Percentiles rank a stretch among this genome's conserved stretches.
Evolutionary conservation across 2,888 invertebrate genomes (phyloP).

Genomic region (Erynnis tages): DNA sequence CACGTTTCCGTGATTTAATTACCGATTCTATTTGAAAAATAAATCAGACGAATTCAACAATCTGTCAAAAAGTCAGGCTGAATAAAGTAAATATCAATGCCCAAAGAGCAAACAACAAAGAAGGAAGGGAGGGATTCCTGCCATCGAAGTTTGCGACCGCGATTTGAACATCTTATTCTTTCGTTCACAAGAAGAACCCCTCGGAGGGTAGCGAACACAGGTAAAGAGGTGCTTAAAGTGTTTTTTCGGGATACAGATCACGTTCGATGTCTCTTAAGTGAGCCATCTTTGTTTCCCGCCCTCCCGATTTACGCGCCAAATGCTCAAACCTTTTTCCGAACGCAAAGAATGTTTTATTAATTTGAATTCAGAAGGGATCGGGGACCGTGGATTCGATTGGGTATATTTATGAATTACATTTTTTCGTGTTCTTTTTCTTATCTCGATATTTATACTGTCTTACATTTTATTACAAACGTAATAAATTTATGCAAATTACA

Average conservation of each 20-base stretch:
- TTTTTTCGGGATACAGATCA: constrained; percentile 79
- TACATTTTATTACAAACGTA: no score
- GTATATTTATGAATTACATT: not conserved
- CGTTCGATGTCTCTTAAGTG: constrained; percentile 75
- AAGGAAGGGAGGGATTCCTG: constrained; percentile 40
- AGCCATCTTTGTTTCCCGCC: constrained; percentile 69
- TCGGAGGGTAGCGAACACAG: constrained; percentile 41
- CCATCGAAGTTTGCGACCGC: constrained; percentile 61
- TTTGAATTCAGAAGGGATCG: constrained; percentile 13
- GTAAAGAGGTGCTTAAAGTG: constrained; percentile 44
- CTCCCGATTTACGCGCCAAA: constrained; percentile 57
- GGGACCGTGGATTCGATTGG: constrained; percentile 2
- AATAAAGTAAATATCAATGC: constrained; percentile 10
- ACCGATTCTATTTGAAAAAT: no score
- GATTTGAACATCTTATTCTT: constrained; percentile 65
- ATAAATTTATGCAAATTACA: no score
- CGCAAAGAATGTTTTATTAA: constrained; percentile 23
- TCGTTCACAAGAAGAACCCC: constrained; percentile 70
- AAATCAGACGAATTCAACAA: no score
- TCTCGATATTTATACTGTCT: no score
- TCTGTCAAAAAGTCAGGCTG: not conserved
- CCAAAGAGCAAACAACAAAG: constrained; percentile 31
- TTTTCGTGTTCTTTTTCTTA: not conserved
- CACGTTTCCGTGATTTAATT: no score
- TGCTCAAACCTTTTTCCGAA: constrained; percentile 41